Conservation (phyloP, 2,797 vertebrate species). For the Strix occidentalis region DNA sequence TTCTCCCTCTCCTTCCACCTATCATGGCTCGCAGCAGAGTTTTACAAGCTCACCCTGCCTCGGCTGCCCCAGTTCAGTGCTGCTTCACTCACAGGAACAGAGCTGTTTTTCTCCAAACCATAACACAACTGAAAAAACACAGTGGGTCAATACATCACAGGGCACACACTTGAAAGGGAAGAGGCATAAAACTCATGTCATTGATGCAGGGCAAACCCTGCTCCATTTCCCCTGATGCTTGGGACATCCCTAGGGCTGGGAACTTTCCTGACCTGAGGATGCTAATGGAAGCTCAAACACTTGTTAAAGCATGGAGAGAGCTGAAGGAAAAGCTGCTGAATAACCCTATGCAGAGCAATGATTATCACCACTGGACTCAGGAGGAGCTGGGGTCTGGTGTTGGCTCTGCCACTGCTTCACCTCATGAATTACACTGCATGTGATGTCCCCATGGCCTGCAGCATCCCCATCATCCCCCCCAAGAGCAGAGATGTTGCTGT, state of each 20-base stretch:
- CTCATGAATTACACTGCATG: too few species aligned
- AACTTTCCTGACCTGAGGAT: neutral
- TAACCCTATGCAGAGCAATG: neutral
- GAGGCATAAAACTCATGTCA: conserved; percentile 33
- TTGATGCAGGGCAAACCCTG: neutral
- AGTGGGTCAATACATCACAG: conserved; percentile 27
- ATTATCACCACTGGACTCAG: neutral
- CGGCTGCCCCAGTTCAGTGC: neutral
- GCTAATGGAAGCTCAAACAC: neutral
- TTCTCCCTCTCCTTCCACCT: neutral
- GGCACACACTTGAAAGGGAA: conserved; percentile 52
- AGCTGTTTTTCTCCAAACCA: conserved; percentile 15
- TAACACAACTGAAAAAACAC: conserved; percentile 67
- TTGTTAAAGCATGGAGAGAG: neutral
- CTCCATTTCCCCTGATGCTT: neutral
- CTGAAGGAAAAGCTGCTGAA: neutral
- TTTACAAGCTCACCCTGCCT: neutral
- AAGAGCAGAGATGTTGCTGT: neutral
- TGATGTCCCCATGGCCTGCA: neutral
- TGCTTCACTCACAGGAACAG: neutral
- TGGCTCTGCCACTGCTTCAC: neutral
- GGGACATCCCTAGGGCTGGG: neutral
- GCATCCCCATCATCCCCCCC: neutral
- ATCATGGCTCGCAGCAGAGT: neutral
- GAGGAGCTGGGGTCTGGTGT: rapidly evolving